Conservation (phyloP, 2,797 vertebrate genomes). For the Pseudochirops cupreus region DNA sequence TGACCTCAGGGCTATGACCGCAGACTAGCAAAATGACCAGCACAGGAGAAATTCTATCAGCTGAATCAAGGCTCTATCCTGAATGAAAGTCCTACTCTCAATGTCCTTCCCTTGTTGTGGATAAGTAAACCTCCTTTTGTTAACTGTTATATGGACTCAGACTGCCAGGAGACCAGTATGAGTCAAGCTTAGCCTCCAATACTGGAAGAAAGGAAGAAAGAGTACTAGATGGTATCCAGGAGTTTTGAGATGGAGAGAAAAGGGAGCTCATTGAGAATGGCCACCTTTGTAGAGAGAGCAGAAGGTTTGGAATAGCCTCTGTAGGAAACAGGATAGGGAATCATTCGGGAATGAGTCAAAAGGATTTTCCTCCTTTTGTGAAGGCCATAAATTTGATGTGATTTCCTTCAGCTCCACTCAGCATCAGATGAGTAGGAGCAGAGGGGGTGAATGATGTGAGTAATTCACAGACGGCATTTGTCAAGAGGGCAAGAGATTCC, state of each 20-base stretch:
- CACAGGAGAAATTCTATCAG: neutral
- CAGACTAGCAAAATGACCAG: neutral
- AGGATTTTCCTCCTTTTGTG: neutral
- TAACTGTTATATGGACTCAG: neutral
- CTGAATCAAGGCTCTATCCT: neutral
- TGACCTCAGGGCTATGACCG: neutral
- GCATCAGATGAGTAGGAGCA: neutral
- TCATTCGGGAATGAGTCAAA: neutral
- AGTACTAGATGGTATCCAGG: neutral
- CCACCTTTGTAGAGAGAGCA: neutral
- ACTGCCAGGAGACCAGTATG: neutral
- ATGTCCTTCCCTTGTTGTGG: neutral
- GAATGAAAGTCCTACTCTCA: neutral
- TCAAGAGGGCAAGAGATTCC: neutral
- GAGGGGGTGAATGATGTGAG: neutral
- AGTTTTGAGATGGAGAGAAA: neutral
- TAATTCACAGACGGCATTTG: neutral
- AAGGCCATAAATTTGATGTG: neutral
- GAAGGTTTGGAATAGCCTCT: neutral
- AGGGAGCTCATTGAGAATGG: neutral
- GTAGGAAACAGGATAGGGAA: neutral
- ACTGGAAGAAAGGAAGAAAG: neutral
- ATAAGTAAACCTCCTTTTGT: neutral
- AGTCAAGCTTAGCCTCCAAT: neutral
- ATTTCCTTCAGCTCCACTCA: neutral